Base-by-base conservation (phyloP, 53 echinoderm and acorn worm genomes). In the Holothuria leucospilota region DNA sequence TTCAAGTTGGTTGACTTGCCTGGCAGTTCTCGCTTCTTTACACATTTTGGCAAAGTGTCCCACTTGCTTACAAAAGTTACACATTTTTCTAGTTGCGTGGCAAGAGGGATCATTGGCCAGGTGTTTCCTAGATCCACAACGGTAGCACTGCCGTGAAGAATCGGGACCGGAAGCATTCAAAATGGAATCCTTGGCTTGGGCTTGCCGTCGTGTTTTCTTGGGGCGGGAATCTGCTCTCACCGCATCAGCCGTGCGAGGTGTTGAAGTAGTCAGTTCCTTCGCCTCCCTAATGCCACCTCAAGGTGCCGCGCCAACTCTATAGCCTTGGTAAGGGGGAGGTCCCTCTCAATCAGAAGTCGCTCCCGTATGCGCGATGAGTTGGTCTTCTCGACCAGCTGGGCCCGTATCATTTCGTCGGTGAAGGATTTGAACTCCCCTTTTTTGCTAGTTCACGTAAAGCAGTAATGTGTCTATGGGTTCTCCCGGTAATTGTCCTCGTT, bases 301-400 rank as follows among this genome's bases (percentile, higher is more conserved):
- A 74, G 41, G 13, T 74, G 75, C 14, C 42, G 16, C 3, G 75
- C n/a, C 16, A 74, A 20, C 6, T 39, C 21, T 16, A 75, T 41
- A 24, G 75, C 75, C 21, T 39, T 75, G 8, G 75, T 38, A 14
- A 75, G 46, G 15, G 38, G 38, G 6, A 75, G 16, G 5, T 75
- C 75, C 13, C 40, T 8, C 16, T 75, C 75, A 5, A 75, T 2
- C 24, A 75, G 75, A 0, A 75, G 25, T 20, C 46, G 40, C 16
- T 75, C 75, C 46, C 75, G 5, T 49, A 75, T 75, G 13, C 46
- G 40, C 16, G 40, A 0, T 40, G 49, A 75, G 41, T 75, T 75
- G 40, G 75, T 75, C 25, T 75, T 75, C 40, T 75, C 75, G 2
- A 75, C 75, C 40, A 75, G 8, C 25, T 75, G 75, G 12, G 24